These are phyloP conservation scores for Helarctos malayanus DNA, from an alignment of 2,797 vertebrate species.

Conservation along the genomic window DNA sequence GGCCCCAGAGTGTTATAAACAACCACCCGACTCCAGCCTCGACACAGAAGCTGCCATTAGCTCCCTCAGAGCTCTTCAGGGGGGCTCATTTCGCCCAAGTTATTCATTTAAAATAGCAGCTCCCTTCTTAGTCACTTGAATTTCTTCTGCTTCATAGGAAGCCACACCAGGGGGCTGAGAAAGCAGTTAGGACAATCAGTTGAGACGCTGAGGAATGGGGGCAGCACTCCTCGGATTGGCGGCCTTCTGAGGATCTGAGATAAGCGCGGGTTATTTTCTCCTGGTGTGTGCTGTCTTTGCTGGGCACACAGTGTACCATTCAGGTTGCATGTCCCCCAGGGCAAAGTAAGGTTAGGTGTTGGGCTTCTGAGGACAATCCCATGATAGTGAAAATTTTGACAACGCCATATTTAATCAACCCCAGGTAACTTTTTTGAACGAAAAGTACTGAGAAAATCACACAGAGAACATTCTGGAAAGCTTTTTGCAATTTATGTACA, in stretches of 20 bases:
- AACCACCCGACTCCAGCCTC: slow-evolving; percentile 44
- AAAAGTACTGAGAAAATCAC: background rate
- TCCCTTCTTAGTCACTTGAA: background rate
- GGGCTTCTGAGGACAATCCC: background rate
- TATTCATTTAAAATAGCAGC: slow-evolving; percentile 72
- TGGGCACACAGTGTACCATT: background rate
- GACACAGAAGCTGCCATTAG: background rate
- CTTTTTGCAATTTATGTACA: background rate
- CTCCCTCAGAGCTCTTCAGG: slow-evolving; percentile 22
- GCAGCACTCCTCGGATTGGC: background rate
- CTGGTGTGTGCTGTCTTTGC: background rate
- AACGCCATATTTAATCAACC: background rate
- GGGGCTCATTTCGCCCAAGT: slow-evolving; percentile 27
- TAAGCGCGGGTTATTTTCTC: background rate
- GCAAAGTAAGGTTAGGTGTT: background rate
- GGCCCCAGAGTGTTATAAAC: slow-evolving; percentile 35
- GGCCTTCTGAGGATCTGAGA: background rate
- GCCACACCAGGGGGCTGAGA: background rate
- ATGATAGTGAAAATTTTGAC: background rate
- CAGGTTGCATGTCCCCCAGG: background rate
- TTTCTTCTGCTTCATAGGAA: slow-evolving; percentile 32
- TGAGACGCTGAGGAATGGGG: background rate
- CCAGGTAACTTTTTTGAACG: background rate
- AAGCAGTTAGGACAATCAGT: background rate
- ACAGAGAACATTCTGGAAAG: background rate